Conservation (phyloP, 2,113 vertebrate genomes). For the Acrocephalus arundinaceus region DNA sequence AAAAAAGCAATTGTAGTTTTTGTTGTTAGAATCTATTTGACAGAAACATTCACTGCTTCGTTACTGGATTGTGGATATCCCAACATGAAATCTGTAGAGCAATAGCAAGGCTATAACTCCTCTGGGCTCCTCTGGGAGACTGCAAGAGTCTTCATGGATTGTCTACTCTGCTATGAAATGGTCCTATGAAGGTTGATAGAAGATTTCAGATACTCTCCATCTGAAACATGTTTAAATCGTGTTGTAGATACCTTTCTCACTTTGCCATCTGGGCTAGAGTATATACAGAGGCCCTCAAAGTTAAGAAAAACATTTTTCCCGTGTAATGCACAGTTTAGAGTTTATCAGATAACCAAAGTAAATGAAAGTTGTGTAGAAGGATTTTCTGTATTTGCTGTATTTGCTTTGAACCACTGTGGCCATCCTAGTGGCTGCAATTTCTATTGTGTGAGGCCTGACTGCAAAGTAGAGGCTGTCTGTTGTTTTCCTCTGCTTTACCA, state of each 20-base stretch:
- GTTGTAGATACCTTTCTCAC: neutral
- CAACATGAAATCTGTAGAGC: neutral
- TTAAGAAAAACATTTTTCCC: neutral
- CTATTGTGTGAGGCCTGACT: neutral
- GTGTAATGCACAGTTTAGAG: neutral
- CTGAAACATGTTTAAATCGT: neutral
- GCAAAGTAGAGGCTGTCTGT: neutral
- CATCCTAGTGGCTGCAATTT: neutral
- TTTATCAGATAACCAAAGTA: neutral
- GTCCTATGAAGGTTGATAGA: neutral
- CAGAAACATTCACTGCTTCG: neutral
- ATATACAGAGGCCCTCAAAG: neutral
- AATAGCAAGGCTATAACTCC: neutral
- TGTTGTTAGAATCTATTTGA: neutral
- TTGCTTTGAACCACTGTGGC: neutral
- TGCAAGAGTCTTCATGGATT: neutral
- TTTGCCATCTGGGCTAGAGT: neutral
- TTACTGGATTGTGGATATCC: neutral
- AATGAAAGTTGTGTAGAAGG: neutral
- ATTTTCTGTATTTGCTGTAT: neutral
- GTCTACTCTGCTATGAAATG: neutral
- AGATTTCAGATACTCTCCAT: neutral
- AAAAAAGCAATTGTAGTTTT: neutral
- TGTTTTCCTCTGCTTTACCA: neutral
- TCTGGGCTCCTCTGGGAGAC: neutral